Conservation (phyloP, 1,140 invertebrate species). For the Euura lappo region DNA sequence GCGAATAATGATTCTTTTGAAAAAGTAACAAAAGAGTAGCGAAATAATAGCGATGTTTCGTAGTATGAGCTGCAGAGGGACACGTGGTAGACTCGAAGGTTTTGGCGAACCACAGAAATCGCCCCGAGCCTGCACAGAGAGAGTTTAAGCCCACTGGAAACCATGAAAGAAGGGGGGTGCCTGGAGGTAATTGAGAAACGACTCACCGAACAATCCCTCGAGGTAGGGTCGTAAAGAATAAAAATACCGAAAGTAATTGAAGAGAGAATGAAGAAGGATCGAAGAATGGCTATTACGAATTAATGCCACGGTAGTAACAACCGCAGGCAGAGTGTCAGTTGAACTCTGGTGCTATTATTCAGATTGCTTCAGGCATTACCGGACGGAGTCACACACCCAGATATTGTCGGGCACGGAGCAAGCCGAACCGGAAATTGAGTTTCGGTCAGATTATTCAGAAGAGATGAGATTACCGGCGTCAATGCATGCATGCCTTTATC, state of each 20-base stretch:
- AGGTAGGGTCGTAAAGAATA: background rate
- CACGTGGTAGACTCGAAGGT: background rate
- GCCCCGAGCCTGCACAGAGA: background rate
- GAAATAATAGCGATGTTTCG: background rate
- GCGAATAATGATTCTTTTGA: background rate
- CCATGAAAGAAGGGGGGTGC: background rate
- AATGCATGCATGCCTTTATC: slow-evolving; percentile 2
- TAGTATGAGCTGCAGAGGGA: background rate
- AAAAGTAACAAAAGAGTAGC: slow-evolving; percentile 1
- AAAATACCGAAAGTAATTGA: background rate
- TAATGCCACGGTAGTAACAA: no score
- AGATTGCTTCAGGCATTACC: background rate
- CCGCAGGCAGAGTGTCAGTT: background rate
- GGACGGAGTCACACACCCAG: background rate
- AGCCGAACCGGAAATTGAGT: background rate
- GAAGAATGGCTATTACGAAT: no score
- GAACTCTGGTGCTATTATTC: background rate
- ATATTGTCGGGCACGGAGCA: background rate
- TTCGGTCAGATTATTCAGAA: slow-evolving; percentile 7
- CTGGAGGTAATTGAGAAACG: no score
- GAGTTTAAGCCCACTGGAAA: background rate
- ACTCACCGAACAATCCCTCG: background rate
- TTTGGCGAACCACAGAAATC: background rate
- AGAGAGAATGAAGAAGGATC: background rate
- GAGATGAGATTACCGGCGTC: background rate